These are phyloP conservation scores for Cephus nigrinus DNA, from an alignment of 2,888 invertebrate species.

Conservation along the genomic window DNA sequence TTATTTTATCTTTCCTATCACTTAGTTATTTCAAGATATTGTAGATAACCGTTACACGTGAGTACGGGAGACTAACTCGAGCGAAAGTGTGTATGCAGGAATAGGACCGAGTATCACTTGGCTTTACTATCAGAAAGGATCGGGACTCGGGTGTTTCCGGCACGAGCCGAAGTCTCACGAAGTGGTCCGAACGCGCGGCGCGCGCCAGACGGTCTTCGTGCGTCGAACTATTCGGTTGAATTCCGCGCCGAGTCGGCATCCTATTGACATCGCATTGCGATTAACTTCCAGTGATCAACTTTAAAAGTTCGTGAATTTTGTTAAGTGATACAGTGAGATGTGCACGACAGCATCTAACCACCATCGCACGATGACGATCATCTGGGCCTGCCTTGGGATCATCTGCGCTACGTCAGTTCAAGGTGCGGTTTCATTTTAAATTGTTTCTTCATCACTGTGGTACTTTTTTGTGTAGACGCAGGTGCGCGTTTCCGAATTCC, in stretches of 20 bases:
- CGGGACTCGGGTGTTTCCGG: constrained; percentile 50
- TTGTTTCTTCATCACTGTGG: background rate
- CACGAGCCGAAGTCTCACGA: constrained; percentile 54
- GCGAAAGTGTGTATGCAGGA: background rate
- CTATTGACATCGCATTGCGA: constrained; percentile 5
- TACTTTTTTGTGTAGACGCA: background rate
- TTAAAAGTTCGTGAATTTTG: constrained; percentile 2
- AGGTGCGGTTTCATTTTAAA: constrained; percentile 42
- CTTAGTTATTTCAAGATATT: background rate
- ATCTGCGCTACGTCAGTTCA: constrained; percentile 42
- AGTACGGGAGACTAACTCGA: background rate
- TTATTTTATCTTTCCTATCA: background rate
- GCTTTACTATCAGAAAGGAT: constrained; percentile 20
- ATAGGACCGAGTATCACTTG: background rate
- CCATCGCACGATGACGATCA: constrained; percentile 33
- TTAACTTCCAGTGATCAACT: constrained; percentile 1
- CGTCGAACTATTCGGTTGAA: constrained; percentile 58
- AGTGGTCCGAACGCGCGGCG: constrained; percentile 38
- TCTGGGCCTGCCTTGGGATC: constrained; percentile 48
- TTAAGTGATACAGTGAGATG: constrained; percentile 15
- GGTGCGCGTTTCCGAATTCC: background rate
- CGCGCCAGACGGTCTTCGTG: constrained; percentile 63
- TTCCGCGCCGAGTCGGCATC: constrained; percentile 23
- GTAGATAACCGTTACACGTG: background rate
- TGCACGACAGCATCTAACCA: constrained; percentile 27